phyloP scores from a whole-genome alignment of 2,797 vertebrate genomes.

The Enteromius unitaeniatus region DNA sequence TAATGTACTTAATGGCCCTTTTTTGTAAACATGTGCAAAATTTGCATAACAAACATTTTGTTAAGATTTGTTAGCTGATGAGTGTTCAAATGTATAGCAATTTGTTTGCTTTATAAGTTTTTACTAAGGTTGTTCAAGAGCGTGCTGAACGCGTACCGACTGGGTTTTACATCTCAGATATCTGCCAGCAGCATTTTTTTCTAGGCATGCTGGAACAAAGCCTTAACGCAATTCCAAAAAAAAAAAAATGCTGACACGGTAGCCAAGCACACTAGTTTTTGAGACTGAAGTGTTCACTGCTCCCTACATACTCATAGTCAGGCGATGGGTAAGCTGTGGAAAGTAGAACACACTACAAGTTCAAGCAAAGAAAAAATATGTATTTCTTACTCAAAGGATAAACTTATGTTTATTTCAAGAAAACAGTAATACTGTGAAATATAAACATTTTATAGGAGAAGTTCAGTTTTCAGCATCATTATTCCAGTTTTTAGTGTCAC shows the following conservation, averaged over 20 bases:
- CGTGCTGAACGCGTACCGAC: not conserved
- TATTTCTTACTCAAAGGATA: not conserved
- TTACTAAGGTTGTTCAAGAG: not conserved
- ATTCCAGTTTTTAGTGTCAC: not conserved
- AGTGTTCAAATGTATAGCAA: not conserved
- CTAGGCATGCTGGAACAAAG: not conserved
- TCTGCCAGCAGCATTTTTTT: not conserved
- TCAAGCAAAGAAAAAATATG: not conserved
- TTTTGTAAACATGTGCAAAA: not conserved
- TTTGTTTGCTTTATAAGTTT: not conserved
- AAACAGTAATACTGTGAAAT: not conserved
- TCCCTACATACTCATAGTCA: not conserved
- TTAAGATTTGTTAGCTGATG: not conserved
- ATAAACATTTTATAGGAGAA: not conserved
- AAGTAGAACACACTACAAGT: not conserved
- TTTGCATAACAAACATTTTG: not conserved
- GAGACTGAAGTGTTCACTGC: not conserved
- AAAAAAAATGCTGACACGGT: not conserved
- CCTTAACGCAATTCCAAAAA: not conserved
- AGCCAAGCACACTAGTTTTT: not conserved
- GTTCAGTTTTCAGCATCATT: not conserved
- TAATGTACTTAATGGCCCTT: not conserved
- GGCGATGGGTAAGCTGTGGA: not conserved
- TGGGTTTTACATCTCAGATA: not conserved
- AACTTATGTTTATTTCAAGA: conserved; percentile 1